Percentiles rank a stretch among this genome's conserved stretches.
Conservation (phyloP, 2,888 invertebrate species). For the Oligia strigilis region DNA sequence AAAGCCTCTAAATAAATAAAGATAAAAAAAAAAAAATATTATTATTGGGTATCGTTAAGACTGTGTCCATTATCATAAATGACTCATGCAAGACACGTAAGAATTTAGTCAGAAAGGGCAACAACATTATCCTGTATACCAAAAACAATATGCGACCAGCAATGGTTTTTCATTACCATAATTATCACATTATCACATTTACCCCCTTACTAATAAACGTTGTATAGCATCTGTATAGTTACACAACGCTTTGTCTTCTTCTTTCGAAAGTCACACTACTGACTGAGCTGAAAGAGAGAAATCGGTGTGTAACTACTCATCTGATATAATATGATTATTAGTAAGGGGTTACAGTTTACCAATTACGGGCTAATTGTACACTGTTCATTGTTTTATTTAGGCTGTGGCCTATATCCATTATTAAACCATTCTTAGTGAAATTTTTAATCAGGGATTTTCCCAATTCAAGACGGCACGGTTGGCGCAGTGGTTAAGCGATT, state of each 20-base stretch:
- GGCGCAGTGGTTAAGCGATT: no score
- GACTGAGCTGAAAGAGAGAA: no score
- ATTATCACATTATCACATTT: slow-evolving; percentile 16
- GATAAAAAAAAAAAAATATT: no score
- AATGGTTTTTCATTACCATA: slow-evolving; percentile 13
- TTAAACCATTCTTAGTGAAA: neutral
- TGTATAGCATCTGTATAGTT: no score
- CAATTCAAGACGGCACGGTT: neutral
- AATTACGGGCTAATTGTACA: slow-evolving; percentile 9
- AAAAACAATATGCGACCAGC: slow-evolving; percentile 12
- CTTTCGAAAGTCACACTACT: no score
- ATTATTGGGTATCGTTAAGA: neutral
- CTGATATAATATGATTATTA: no score
- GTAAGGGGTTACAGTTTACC: neutral
- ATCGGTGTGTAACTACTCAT: no score
- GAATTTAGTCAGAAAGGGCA: neutral
- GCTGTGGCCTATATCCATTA: neutral
- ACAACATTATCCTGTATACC: neutral
- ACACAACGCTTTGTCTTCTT: no score
- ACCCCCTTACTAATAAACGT: neutral
- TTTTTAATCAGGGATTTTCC: neutral
- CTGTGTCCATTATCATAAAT: neutral
- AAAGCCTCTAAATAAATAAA: no score
- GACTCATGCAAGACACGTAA: neutral
- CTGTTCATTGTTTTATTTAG: slow-evolving; percentile 17